Percentiles rank a stretch among this genome's conserved stretches.
Conservation (phyloP, 2,113 vertebrate species). For the Thinocorus orbignyianus region DNA sequence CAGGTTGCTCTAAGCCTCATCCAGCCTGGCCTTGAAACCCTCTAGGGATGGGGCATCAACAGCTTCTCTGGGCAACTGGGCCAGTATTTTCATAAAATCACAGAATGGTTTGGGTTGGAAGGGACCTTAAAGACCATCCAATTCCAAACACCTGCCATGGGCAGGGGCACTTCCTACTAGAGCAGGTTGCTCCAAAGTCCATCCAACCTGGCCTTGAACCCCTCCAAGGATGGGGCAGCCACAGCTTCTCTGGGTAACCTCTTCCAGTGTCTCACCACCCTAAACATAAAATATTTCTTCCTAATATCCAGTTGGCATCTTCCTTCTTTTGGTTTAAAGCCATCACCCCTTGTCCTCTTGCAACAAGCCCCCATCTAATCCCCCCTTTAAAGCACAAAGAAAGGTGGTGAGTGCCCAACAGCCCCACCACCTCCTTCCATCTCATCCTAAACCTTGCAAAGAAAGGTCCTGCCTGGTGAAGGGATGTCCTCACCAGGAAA, state of each 20-base stretch:
- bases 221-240: not conserved
- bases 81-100: not conserved
- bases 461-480: not conserved
- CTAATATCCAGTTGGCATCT: fast-evolving
- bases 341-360: fast-evolving
- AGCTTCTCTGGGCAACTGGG: not conserved
- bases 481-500: not conserved
- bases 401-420: fast-evolving
- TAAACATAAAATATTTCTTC: fast-evolving
- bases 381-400: not conserved
- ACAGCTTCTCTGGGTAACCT: not conserved
- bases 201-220: not conserved
- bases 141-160: not conserved
- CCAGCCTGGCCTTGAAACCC: not conserved
- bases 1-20: not conserved
- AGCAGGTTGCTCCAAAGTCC: not conserved
- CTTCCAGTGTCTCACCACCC: fast-evolving
- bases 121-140: not conserved
- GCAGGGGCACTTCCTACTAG: not conserved
- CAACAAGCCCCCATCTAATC: not conserved
- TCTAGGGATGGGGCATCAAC: not conserved
- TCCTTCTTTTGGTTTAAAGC: not conserved
- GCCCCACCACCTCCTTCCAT: not conserved
- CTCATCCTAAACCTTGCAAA: not conserved
- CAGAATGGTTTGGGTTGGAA: not conserved